phyloP scores from a whole-genome alignment of 1,140 invertebrate species.

The Apis dorsata region DNA sequence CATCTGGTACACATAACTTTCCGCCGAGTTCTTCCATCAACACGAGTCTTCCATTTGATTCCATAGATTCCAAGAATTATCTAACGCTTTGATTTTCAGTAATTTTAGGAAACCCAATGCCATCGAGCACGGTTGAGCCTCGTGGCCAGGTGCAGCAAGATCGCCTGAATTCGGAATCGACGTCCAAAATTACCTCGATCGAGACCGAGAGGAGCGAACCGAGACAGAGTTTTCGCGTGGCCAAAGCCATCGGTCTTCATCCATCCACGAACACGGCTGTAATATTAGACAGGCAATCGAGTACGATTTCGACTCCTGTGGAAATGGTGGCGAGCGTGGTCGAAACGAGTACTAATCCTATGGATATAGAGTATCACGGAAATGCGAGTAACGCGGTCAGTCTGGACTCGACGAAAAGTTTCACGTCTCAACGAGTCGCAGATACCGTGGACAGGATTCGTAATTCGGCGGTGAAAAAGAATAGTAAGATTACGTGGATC shows the following conservation, averaged over 20 bases:
- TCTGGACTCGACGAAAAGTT: neutral
- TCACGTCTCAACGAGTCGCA: conserved; percentile 16
- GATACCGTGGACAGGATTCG: conserved; percentile 38
- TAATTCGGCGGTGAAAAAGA: conserved; percentile 58
- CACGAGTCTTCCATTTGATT: no score
- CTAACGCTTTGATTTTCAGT: conserved; percentile 38
- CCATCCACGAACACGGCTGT: conserved; percentile 53
- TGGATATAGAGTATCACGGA: neutral
- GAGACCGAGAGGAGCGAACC: conserved; percentile 35
- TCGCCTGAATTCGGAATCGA: conserved; percentile 24
- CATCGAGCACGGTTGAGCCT: conserved; percentile 68
- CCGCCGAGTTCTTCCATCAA: neutral
- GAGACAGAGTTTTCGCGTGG: conserved; percentile 64
- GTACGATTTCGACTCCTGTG: conserved; percentile 8
- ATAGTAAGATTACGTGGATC: conserved; percentile 68
- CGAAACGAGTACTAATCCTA: conserved; percentile 16
- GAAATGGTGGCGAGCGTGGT: conserved; percentile 9
- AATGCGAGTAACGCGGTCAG: conserved; percentile 15
- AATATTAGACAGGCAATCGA: conserved; percentile 49
- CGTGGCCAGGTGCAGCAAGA: conserved; percentile 37
- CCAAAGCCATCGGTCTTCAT: conserved; percentile 70
- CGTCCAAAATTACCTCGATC: conserved; percentile 10
- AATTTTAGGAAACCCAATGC: conserved; percentile 67
- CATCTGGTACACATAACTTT: neutral
- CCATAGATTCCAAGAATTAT: neutral